Evolutionary conservation across 2,797 vertebrate genomes (phyloP).

Genomic region (Psittacula derbiana): DNA sequence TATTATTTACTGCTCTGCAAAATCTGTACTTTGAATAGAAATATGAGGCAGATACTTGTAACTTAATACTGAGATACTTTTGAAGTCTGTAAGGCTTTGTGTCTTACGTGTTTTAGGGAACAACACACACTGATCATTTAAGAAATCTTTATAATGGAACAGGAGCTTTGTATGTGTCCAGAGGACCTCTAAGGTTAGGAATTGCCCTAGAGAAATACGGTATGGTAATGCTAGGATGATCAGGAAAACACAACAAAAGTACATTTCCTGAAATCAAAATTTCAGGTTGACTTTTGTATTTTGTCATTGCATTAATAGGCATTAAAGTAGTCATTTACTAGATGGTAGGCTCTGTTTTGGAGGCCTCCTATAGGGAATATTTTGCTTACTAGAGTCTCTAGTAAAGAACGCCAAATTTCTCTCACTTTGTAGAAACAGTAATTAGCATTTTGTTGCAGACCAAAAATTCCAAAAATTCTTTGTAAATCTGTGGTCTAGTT

Average conservation of each 20-base stretch:
- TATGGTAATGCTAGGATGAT: neutral
- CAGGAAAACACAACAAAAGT: neutral
- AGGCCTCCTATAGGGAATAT: neutral
- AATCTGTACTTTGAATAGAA: neutral
- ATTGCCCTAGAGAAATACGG: neutral
- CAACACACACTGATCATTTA: neutral
- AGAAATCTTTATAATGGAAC: neutral
- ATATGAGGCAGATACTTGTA: neutral
- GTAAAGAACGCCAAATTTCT: neutral
- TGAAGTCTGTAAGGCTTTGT: neutral
- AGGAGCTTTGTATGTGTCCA: neutral
- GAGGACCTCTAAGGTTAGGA: neutral
- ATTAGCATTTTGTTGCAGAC: neutral
- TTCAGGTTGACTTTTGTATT: neutral
- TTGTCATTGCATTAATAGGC: neutral
- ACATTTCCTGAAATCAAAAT: neutral
- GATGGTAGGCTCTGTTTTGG: neutral
- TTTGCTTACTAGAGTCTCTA: neutral
- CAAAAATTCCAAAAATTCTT: conserved; percentile 7
- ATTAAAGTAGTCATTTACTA: neutral
- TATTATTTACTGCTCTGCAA: neutral
- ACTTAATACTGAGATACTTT: neutral
- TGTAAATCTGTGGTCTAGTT: neutral
- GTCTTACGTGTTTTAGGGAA: neutral
- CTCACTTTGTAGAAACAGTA: neutral